phyloP scores from a whole-genome alignment of 1,140 invertebrate species.

The Drosophila pseudoananassae region DNA sequence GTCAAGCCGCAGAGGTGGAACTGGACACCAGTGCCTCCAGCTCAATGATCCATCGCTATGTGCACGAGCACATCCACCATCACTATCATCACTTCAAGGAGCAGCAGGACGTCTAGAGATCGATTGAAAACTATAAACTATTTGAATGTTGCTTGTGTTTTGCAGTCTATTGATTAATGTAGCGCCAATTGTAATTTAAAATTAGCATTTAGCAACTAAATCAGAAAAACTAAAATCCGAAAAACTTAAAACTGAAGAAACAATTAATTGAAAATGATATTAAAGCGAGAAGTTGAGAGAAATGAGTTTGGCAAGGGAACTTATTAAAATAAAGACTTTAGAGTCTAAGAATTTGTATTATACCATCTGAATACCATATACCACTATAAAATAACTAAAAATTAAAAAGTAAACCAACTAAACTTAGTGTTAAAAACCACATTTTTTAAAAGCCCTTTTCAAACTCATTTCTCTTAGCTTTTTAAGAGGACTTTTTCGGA shows the following conservation, averaged over 20 bases:
- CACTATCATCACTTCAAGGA: conserved; percentile 91
- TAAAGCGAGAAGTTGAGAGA: conserved; percentile 8
- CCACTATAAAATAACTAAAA: background rate
- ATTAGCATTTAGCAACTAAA: conserved; percentile 33
- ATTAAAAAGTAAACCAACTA: background rate
- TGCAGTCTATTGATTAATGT: conserved; percentile 60
- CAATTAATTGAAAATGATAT: conserved; percentile 38
- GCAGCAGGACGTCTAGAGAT: conserved; percentile 68
- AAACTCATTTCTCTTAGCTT: background rate
- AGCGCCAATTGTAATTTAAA: conserved; percentile 77
- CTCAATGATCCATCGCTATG: conserved; percentile 86
- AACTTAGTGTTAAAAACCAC: too few species aligned
- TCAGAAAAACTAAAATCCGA: background rate
- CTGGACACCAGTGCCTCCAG: conserved; percentile 79
- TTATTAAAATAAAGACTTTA: too few species aligned
- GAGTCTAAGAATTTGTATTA: too few species aligned
- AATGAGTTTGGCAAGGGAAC: conserved; percentile 8
- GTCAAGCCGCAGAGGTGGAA: conserved; percentile 79
- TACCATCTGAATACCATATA: too few species aligned
- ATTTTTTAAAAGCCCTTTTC: background rate
- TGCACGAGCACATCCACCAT: conserved; percentile 93
- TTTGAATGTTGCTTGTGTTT: conserved; percentile 69
- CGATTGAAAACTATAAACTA: conserved; percentile 31
- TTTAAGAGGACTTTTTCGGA: conserved; percentile 1
- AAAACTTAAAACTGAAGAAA: background rate